Base-by-base conservation (phyloP, 1,140 invertebrate species). In the Drosophila varians region DNA sequence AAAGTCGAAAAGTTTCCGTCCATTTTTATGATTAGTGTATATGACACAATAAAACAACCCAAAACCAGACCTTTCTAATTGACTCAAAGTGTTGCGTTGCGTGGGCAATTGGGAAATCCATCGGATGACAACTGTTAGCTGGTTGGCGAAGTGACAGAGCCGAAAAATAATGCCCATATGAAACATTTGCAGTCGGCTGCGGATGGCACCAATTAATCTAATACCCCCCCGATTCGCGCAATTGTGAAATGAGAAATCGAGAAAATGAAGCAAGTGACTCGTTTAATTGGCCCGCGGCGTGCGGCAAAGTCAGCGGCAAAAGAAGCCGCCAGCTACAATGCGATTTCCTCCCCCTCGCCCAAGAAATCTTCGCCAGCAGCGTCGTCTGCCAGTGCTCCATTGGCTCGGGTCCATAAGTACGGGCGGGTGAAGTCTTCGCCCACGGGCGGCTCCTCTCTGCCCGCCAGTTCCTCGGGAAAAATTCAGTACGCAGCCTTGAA, bases 401-500 rank as follows among this genome's bases (percentile, higher is more conserved):
- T 74, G 11, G 66, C 57, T 38, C 58, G 76, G 38, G 82, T 87
- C 54, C 82, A 86, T 58, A 80, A 83, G 47, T 83, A 83, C 61
- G 74, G 76, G 61, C 64, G 60, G 48, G 43, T 18, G 7, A 74
- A 45, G 42, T 21, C 66, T n/a, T 12, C 43, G 2, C 31, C 36
- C 12, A 28, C 43, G 74, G 28, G 18, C 58, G 58, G 55, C 8
- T 42, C 31, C 12, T 42, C 43, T 5, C 23, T 68, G 46, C 73
- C 72, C 48, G 65, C 53, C 62, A 70, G 75, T 54, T 58, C 70
- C 42, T 49, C 77, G 11, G 84, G 74, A 3, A 86, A 78, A 64
- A 89, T 90, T 18, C 86, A 90, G 54, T 90, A 90, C 56, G 86
- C 89, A 12, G 89, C 89, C 7, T 43, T 90, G 0, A 87, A 90